Percentiles rank a stretch among this genome's conserved stretches.
Conservation (phyloP, 2,888 invertebrate genomes). For the Aphidoletes aphidimyza region DNA sequence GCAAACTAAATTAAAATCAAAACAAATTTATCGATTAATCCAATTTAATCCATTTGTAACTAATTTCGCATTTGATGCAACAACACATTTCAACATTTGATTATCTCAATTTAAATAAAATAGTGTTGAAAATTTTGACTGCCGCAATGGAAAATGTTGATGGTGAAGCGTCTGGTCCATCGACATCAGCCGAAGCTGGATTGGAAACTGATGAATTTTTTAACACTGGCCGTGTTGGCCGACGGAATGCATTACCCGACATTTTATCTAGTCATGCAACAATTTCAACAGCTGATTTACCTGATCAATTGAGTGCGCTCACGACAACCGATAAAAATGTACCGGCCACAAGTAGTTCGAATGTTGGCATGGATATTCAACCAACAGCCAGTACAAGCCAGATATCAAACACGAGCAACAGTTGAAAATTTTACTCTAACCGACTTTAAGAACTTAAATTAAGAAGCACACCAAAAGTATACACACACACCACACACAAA, state of each 20-base stretch:
- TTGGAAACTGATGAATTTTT: conserved; percentile 77
- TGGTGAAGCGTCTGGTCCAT: not conserved
- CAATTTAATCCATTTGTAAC: too few relatives aligned
- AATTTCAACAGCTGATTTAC: conserved; percentile 80
- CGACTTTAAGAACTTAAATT: not conserved
- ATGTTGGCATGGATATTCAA: not conserved
- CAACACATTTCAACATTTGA: too few relatives aligned
- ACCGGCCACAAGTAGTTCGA: not conserved
- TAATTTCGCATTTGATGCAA: too few relatives aligned
- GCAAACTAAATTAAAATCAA: not conserved
- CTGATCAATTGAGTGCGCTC: conserved; percentile 78
- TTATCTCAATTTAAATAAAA: not conserved
- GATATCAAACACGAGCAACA: not conserved
- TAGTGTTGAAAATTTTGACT: conserved; percentile 57
- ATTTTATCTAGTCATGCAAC: conserved; percentile 79
- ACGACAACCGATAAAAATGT: conserved; percentile 70
- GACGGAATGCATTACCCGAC: conserved; percentile 89
- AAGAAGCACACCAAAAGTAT: not conserved
- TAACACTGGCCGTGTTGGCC: conserved; percentile 85
- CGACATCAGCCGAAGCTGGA: conserved; percentile 52
- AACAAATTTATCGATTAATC: not conserved
- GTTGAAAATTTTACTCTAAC: not conserved
- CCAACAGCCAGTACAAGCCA: conserved; percentile 10
- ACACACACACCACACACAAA: not conserved
- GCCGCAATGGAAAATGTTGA: conserved; percentile 57